Evolutionary conservation across 2,113 vertebrate genomes (phyloP), one percentile per base, ranked within the genome.

Genomic region (Procapra przewalskii): DNA sequence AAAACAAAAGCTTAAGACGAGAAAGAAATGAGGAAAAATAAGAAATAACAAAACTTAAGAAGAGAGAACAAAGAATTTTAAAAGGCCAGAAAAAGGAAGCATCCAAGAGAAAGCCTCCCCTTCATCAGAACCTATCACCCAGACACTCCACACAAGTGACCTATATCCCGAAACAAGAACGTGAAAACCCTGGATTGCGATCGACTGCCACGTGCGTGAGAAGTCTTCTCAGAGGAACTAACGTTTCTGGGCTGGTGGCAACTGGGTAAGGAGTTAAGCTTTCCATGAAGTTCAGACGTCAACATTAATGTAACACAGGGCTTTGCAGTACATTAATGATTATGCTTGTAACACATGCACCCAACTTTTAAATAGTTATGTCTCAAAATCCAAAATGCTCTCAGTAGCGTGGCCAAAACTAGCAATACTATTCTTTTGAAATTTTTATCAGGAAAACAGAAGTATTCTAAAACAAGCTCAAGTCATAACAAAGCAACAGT

Each of bases 151-250:
- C 17, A 87, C 96, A 94, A 95, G 91, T 95, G 96, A 96, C 55
- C 96, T 40, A 57, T 31, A 92, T 94, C 64, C 94, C 87, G 91
- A 77, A 80, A 27, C 59, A 97, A 98, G 96, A 96, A 95, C 83
- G 87, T 97, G 96, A 98, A 98, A 98, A 97, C 97, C 71, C 97
- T 97, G 98, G 97, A 84, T 36, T 93, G 96, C 52, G 95, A 98
- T 98, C 97, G 96, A 97, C 98, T 98, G 98, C 98, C 98, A 98
- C 96, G 93, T 97, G 96, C 86, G 97, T 97, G 98, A 98, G 96
- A 98, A 97, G 98, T 98, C 98, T 98, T 98, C 98, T 97, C 96
- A 97, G 98, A 98, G 98, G 97, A 98, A 97, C 96, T 96, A 94
- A 90, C 98, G 87, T 92, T 98, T 97, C 97, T 97, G 97, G 97